Base-by-base conservation (phyloP, 2,888 invertebrate species). In the Ophion obscuratus region DNA sequence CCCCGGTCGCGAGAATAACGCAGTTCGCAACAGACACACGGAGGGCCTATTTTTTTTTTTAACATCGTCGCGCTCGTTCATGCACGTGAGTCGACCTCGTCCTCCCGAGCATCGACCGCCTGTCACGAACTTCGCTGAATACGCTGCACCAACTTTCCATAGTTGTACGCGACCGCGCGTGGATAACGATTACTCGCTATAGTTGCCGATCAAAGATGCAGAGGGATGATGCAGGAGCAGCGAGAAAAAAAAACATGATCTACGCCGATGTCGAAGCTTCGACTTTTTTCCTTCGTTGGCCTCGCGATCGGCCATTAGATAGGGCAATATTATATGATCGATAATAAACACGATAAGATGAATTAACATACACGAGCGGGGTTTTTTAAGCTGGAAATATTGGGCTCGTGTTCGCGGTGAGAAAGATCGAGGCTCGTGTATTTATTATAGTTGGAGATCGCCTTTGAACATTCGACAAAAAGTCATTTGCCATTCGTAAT, bases 71-170 rank as follows among this genome's bases (percentile, higher is more conserved):
- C 47, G 47, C 14, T 47, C 47, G 10, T 47, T 7, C 47, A 7
- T 47, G 47, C 47, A 47, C 6, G 47, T 10, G 27, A 24, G 53
- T 24, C 36, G 31, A 66, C 66, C 66, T 66, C 71, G 71, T 70
- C 77, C 67, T 59, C 59, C 67, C 67, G 59, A 61, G 70, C 53
- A 79, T 79, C 79, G 79, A 79, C 79, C 79, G 59, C 74, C 27
- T 44, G n/a, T 10, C 61, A 6, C 74, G 68, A 24, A 68, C 14
- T 36, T 14, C 10, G 66, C 66, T 66, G 31, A 36, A 66, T 66
- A 66, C 36, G 66, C 36, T 40, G 66, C 66, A 66, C 17, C 36
- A 40, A 36, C 24, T 17, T 66, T 66, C 24, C 24, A 24, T 64
- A 47, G 14, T 64, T 64, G 10, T 31, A 3, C 27, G 11, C n/a